phyloP scores from a whole-genome alignment of 2,888 invertebrate species.

The Paralinhomoeus sp. region DNA sequence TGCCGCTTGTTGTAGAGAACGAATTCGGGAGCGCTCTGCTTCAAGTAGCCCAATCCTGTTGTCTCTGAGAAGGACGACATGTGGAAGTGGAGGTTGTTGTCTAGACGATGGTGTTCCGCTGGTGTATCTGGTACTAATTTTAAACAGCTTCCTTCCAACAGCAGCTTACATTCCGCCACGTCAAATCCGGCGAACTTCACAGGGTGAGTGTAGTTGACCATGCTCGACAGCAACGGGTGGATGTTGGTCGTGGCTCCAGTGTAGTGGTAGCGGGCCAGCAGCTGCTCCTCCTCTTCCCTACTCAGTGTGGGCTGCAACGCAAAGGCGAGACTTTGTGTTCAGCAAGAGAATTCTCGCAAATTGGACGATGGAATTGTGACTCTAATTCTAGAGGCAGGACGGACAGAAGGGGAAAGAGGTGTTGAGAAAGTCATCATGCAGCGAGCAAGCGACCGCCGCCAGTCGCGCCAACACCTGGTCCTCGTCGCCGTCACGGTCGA shows the following conservation, averaged over 20 bases:
- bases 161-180: slow-evolving; percentile 55
- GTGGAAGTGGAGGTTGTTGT: slow-evolving; percentile 80
- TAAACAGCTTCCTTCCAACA: background rate
- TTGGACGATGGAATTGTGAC: too few relatives aligned
- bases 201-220: slow-evolving; percentile 98
- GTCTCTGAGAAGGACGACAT: slow-evolving; percentile 99
- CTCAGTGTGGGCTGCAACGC: slow-evolving; percentile 24
- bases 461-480: too few relatives aligned
- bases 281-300: slow-evolving; percentile 32
- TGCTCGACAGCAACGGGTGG: slow-evolving; percentile 89
- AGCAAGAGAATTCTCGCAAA: too few relatives aligned
- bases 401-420: too few relatives aligned
- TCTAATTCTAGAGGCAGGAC: too few relatives aligned
- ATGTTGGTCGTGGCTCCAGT: slow-evolving; percentile 78
- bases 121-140: background rate
- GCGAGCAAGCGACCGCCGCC: background rate
- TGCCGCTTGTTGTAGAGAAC: slow-evolving; percentile 99
- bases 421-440: too few relatives aligned
- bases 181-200: slow-evolving; percentile 97
- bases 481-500: too few relatives aligned
- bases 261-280: slow-evolving; percentile 16
- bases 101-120: slow-evolving; percentile 34
- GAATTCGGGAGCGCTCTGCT: slow-evolving; percentile 87
- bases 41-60: slow-evolving; percentile 77
- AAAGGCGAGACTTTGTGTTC: too few relatives aligned